These are phyloP conservation scores for Betta splendens DNA, from an alignment of 2,797 vertebrate species.

Conservation along the genomic window DNA sequence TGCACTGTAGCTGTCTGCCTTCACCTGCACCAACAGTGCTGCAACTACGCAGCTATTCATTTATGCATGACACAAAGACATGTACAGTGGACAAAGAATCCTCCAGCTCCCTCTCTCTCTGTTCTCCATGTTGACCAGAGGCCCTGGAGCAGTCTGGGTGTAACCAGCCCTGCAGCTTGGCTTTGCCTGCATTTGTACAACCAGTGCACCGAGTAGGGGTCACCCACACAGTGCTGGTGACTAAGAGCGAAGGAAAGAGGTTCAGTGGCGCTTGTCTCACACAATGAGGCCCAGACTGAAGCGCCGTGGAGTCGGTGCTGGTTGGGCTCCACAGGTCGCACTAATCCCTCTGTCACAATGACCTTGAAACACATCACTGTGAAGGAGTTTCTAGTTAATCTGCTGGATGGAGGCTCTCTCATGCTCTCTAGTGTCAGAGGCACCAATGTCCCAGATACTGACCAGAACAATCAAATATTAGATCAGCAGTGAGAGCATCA, in stretches of 20 bases:
- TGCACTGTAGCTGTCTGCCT: too few relatives aligned
- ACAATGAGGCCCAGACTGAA: not conserved
- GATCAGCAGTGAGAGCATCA: slow-evolving; percentile 21
- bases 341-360: slow-evolving; percentile 21
- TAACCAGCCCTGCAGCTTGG: too few relatives aligned
- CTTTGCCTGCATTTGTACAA: too few relatives aligned
- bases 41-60: slow-evolving; percentile 12
- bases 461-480: slow-evolving; percentile 40
- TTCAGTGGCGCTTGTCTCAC: slow-evolving; percentile 5
- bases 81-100: too few relatives aligned
- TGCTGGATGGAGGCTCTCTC: not conserved
- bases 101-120: too few relatives aligned
- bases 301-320: not conserved
- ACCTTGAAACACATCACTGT: slow-evolving; percentile 16
- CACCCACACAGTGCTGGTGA: not conserved
- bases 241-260: too few relatives aligned
- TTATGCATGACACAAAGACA: not conserved
- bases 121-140: not conserved
- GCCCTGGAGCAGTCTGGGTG: too few relatives aligned
- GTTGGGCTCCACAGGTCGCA: not conserved
- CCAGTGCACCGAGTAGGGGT: too few relatives aligned
- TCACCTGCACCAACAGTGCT: not conserved
- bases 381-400: slow-evolving; percentile 4
- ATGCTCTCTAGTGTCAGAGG: not conserved
- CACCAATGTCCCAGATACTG: slow-evolving; percentile 2